These are phyloP conservation scores for Calliscelio sp. DNA, from an alignment of 2,888 invertebrate species.

Conservation along the genomic window DNA sequence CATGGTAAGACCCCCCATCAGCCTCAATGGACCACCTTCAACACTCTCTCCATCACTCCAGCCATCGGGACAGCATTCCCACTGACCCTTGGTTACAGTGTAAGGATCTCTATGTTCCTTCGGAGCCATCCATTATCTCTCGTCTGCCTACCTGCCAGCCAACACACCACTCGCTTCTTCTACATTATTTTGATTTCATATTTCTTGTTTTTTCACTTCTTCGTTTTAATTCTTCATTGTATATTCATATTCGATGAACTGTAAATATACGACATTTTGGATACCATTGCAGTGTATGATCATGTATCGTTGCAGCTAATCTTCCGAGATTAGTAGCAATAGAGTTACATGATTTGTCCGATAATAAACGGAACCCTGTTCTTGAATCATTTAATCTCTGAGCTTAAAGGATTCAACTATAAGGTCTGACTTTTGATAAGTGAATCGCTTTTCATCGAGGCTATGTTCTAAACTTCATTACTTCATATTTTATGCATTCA, in stretches of 20 bases:
- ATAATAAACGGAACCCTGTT: conserved; percentile 48
- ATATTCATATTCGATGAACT: conserved; percentile 52
- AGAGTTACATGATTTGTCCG: conserved; percentile 58
- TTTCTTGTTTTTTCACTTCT: conserved; percentile 66
- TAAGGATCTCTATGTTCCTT: conserved; percentile 86
- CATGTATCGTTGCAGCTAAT: conserved; percentile 64
- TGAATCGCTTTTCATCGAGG: conserved; percentile 58
- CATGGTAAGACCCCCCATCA: conserved; percentile 94
- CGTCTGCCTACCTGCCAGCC: conserved; percentile 72
- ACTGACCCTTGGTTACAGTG: conserved; percentile 87
- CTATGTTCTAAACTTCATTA: conserved; percentile 60
- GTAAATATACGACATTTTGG: conserved; percentile 51
- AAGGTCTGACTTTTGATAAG: conserved; percentile 48
- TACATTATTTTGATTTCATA: conserved; percentile 23
- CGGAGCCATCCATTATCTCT: conserved; percentile 69
- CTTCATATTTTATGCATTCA: conserved; percentile 62
- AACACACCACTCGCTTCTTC: conserved; percentile 66
- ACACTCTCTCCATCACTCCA: conserved; percentile 86
- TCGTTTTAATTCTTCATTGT: conserved; percentile 71
- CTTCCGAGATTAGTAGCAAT: conserved; percentile 45
- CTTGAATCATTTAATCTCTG: conserved; percentile 39
- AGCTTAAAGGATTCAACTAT: conserved; percentile 42
- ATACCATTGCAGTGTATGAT: conserved; percentile 61
- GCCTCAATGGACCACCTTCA: conserved; percentile 88
- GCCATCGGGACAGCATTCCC: conserved; percentile 87